These are phyloP conservation scores for Myiopsitta monachus DNA, from an alignment of 2,113 vertebrate genomes.

Conservation along the genomic window DNA sequence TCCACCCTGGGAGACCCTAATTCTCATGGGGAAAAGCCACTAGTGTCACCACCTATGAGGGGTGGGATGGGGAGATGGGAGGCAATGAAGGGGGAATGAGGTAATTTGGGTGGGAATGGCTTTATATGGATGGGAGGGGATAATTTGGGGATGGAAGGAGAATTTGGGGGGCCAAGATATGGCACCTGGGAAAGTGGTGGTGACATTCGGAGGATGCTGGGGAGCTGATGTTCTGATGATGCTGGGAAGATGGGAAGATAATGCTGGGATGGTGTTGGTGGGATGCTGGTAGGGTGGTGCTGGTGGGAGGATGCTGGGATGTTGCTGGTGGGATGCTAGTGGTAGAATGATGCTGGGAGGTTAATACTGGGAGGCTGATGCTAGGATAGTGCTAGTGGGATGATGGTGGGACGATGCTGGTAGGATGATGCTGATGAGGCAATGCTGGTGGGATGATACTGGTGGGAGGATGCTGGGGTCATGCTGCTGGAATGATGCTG, in stretches of 20 bases:
- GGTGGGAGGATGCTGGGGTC: no score
- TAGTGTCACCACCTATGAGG: no score
- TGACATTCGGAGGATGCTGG: background rate
- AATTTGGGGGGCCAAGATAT: background rate
- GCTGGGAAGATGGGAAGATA: background rate
- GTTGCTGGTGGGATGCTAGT: no score
- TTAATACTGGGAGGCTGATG: no score
- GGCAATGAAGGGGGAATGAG: background rate
- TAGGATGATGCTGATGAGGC: no score
- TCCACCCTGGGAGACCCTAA: background rate
- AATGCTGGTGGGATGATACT: background rate
- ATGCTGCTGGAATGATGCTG: no score
- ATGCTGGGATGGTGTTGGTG: background rate
- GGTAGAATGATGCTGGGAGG: no score
- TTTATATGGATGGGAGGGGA: accelerated
- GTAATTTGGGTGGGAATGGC: background rate
- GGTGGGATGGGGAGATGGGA: background rate
- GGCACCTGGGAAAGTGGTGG: background rate
- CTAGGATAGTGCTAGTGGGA: background rate
- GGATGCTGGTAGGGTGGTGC: background rate
- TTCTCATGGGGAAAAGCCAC: background rate
- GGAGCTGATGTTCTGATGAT: background rate
- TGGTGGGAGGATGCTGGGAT: background rate
- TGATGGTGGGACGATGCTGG: background rate
- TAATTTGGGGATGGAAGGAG: background rate